A percentile compares a stretch with the other conserved stretches of the same genome.
These are phyloP conservation scores for Scaptodrosophila lebanonensis DNA, from an alignment of 1,140 invertebrate genomes.

Conservation along the genomic window DNA sequence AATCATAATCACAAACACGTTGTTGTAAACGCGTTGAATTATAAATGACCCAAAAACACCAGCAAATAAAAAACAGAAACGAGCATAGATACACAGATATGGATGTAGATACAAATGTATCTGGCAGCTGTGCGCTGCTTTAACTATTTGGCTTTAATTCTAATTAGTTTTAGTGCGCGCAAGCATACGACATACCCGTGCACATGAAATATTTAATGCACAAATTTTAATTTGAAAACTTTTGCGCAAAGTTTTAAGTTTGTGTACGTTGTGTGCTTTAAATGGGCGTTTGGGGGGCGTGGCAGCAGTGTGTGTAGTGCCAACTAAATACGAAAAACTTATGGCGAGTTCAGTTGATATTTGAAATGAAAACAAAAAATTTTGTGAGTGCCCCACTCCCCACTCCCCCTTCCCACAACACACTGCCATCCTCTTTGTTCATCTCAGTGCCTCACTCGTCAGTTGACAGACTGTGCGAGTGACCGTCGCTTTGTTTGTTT, in stretches of 20 bases:
- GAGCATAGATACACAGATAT: neutral
- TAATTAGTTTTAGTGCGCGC: conserved; percentile 47
- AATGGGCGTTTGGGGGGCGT: too few species aligned
- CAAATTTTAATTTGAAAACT: conserved; percentile 60
- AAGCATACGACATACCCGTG: too few species aligned
- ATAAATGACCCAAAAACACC: conserved; percentile 40
- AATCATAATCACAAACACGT: conserved; percentile 63
- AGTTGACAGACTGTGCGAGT: conserved; percentile 17
- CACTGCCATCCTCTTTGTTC: conserved; percentile 3
- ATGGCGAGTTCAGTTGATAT: conserved; percentile 42
- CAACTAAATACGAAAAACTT: conserved; percentile 25
- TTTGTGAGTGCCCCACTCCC: conserved; percentile 4
- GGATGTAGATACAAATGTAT: conserved; percentile 25
- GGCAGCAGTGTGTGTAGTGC: too few species aligned
- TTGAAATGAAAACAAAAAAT: conserved; percentile 57
- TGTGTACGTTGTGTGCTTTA: conserved; percentile 5
- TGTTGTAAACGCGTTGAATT: conserved; percentile 34
- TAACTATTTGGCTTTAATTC: conserved; percentile 49
- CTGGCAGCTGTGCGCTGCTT: conserved; percentile 16
- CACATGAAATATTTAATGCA: conserved; percentile 55
- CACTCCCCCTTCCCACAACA: neutral
- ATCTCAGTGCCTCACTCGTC: conserved; percentile 28
- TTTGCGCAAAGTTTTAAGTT: conserved; percentile 11
- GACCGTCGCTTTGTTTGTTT: conserved; percentile 39
- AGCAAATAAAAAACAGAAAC: neutral